Evolutionary conservation across 1,140 invertebrate species (phyloP), one percentile per base, ranked within the genome.

Genomic region (Heterodera carotae): DNA sequence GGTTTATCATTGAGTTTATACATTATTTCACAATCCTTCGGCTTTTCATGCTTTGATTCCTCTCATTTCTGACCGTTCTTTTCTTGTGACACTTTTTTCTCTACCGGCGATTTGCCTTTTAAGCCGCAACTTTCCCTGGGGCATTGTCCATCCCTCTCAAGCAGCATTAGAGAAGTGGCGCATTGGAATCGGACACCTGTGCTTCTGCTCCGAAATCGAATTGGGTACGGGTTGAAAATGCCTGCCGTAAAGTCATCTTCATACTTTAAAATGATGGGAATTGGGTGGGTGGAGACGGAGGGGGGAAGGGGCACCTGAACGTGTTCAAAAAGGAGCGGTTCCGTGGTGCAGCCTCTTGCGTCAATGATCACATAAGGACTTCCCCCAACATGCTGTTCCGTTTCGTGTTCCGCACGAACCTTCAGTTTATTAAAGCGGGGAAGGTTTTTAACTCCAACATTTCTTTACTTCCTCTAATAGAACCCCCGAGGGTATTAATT

Each of bases 211-310:
- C 81, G 73, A 64, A 83, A 83, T 18, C 81, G 79, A 34, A 83
- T 83, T 39, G 81, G 81, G 31, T 66, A 83, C 8, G 81, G 81
- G 73, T 83, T 83, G 75, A 73, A 84, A 48, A 83, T 83, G 4
- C 81, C 81, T 22, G 81, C 81, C 33, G 83, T 83, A 60, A 81
- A 83, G 80, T 83, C 75, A 34, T 83, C 75, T 75, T 80, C 68
- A 53, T 83, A 83, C 81, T 83, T n/a, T 29, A 77, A 76, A 18
- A 22, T 56, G 12, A 71, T 22, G n/a, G 12, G 25, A 76, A 39
- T 34, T 27, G 33, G 39, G 22, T 2, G 2, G 43, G 36, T 25
- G 2, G 6, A 2, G 31, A 56, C 29, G 62, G 67, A 22, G 43
- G 36, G 43, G 22, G 8, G 10, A n/a, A 53, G 71, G 60, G 10